Evolutionary conservation across 1,140 invertebrate species (phyloP), one percentile per base, ranked within the genome.

Genomic region (Branchinecta lindahli): DNA sequence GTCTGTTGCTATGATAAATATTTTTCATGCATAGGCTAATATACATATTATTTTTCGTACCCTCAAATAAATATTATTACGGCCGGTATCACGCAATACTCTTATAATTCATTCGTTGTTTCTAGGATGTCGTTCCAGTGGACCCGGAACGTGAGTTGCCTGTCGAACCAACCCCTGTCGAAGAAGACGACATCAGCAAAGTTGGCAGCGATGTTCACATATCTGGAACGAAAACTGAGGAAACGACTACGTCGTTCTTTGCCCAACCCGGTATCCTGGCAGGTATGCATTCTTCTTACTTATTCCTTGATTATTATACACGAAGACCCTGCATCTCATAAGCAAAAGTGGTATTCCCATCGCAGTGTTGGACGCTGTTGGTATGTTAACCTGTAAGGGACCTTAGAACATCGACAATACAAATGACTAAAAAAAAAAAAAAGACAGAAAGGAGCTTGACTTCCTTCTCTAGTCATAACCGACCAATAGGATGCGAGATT

Each of bases 241-340:
- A 91, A 76, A 83, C 88, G 76, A 85, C 88, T 73, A 87, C 89
- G 74, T 91, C 91, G 73, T 94, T 96, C 83, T 94, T 96, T 79
- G 89, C 90, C 73, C 92, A 95, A 80, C 93, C 94, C 52, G 92
- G 92, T 75, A 93, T 96, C 70, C 83, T 96, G 74, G 92, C 92
- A 79, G 93, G 93, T 96, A 81, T 79, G 75, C 75, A 52, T 9
- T 33, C 15, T 71, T 61, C 12, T 61, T 1, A 65, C 45, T 33
- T 33, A 33, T 33, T 33, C 33, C 33, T 33, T 33, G 33, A 46
- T 68, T 70, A 61, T 52, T n/a, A 65, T 8, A 66, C 18, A 52
- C 20, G 15, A 10, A 12, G 44, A 21, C 44, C 45, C 10, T 33
- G 44, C 2, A 68, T 18, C 45, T 8, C 8, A 45, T 5, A 45